Percentiles rank a stretch among this genome's conserved stretches.
These are phyloP conservation scores for Arctocebus calabarensis DNA, from an alignment of 2,797 vertebrate species.

Conservation along the genomic window DNA sequence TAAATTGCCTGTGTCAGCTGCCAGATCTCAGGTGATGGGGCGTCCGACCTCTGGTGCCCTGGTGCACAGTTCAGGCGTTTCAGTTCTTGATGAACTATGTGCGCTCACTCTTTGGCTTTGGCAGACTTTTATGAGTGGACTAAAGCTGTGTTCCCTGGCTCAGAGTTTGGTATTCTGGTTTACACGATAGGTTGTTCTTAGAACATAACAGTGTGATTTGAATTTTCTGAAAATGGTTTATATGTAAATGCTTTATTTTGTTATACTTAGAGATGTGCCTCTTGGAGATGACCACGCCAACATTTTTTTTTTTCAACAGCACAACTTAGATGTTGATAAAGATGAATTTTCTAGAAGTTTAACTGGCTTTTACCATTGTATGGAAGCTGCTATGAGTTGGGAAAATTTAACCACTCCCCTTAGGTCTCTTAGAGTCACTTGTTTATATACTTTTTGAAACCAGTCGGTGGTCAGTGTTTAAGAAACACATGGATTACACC, in stretches of 20 bases:
- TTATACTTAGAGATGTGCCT: not conserved
- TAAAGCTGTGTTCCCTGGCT: not conserved
- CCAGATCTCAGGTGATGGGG: accelerated
- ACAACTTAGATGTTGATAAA: not conserved
- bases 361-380: not conserved
- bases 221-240: not conserved
- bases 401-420: constrained; percentile 1
- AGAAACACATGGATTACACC: not conserved
- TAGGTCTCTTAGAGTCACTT: not conserved
- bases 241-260: not conserved
- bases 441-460: not conserved
- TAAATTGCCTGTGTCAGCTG: not conserved
- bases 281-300: not conserved
- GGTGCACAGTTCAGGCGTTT: not conserved
- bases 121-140: not conserved
- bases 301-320: not conserved
- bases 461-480: not conserved
- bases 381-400: not conserved
- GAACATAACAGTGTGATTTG: too few relatives aligned
- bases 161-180: not conserved
- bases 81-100: not conserved
- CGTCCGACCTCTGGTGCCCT: not conserved
- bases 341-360: not conserved
- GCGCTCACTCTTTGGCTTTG: not conserved
- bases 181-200: not conserved